phyloP scores from a whole-genome alignment of 2,888 invertebrate species.

The Lasioglossum figueresi region DNA sequence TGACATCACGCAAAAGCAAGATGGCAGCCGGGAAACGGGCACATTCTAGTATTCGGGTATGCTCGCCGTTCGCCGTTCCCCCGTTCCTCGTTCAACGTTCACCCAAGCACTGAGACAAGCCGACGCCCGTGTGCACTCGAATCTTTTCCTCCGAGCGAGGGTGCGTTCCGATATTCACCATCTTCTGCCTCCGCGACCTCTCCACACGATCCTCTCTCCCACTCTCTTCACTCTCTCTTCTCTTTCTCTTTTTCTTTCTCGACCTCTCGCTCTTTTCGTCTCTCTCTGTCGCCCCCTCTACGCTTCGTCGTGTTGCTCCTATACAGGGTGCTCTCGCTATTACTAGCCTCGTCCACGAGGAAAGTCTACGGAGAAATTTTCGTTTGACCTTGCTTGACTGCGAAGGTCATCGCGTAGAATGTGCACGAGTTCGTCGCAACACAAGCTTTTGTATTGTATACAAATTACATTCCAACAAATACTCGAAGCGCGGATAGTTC shows the following conservation, averaged over 20 bases:
- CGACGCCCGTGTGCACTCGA: conserved; percentile 56
- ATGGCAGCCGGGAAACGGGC: conserved; percentile 76
- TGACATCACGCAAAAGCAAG: conserved; percentile 81
- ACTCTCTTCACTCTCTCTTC: neutral
- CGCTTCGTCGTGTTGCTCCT: neutral
- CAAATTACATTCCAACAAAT: neutral
- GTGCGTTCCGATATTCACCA: conserved; percentile 52
- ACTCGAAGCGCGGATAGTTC: neutral
- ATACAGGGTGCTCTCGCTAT: neutral
- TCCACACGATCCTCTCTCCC: conserved; percentile 3
- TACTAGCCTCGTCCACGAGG: neutral
- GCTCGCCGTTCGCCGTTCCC: conserved; percentile 24
- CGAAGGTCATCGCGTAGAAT: neutral
- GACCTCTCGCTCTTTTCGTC: neutral
- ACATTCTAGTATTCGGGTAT: conserved; percentile 64
- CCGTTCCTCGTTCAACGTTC: neutral
- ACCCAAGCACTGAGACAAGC: conserved; percentile 37
- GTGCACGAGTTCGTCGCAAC: neutral
- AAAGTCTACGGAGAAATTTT: neutral
- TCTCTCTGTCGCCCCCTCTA: neutral
- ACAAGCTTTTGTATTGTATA: neutral
- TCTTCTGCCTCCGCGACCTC: conserved; percentile 24
- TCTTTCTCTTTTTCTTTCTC: neutral
- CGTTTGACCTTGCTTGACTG: neutral
- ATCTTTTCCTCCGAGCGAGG: conserved; percentile 40